These are phyloP conservation scores for Aleiodes sp. DNA, from an alignment of 1,140 invertebrate genomes.

Conservation along the genomic window DNA sequence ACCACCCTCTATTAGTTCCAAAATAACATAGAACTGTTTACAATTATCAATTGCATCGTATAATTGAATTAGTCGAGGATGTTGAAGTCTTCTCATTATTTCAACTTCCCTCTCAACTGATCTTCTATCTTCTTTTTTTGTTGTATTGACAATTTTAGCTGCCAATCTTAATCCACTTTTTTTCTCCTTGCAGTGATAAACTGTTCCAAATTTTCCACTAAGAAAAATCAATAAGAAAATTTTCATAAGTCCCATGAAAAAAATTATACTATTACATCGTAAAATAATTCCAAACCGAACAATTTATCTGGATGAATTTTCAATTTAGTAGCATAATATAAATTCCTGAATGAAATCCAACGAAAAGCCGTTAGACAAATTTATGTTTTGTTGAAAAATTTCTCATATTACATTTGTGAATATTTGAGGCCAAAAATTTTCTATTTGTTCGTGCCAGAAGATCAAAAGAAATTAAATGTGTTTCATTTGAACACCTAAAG, in stretches of 20 bases:
- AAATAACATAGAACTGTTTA: slow-evolving; percentile 92
- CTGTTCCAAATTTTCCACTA: slow-evolving; percentile 98
- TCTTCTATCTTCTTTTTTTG: slow-evolving; percentile 84
- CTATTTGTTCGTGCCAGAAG: background rate
- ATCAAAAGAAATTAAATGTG: background rate
- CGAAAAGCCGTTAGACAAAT: background rate
- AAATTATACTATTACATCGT: too few relatives aligned
- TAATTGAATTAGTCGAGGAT: slow-evolving; percentile 93
- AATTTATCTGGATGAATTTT: too few relatives aligned
- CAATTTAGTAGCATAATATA: background rate
- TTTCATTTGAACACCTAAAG: background rate
- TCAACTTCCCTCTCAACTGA: slow-evolving; percentile 96
- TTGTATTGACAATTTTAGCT: slow-evolving; percentile 91
- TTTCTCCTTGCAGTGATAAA: slow-evolving; percentile 91
- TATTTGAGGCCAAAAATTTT: background rate
- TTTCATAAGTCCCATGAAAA: background rate
- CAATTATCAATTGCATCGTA: slow-evolving; percentile 95
- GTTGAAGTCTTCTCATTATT: slow-evolving; percentile 93
- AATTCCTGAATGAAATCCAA: background rate
- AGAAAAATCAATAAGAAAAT: slow-evolving; percentile 47
- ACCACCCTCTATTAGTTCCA: slow-evolving; percentile 96
- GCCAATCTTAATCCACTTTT: slow-evolving; percentile 82
- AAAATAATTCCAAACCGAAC: too few relatives aligned
- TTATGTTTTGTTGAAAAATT: background rate
- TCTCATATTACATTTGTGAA: background rate